A percentile compares a stretch with the other conserved stretches of the same genome.
Conservation (phyloP, 2,797 vertebrate genomes). For the Falco cherrug region DNA sequence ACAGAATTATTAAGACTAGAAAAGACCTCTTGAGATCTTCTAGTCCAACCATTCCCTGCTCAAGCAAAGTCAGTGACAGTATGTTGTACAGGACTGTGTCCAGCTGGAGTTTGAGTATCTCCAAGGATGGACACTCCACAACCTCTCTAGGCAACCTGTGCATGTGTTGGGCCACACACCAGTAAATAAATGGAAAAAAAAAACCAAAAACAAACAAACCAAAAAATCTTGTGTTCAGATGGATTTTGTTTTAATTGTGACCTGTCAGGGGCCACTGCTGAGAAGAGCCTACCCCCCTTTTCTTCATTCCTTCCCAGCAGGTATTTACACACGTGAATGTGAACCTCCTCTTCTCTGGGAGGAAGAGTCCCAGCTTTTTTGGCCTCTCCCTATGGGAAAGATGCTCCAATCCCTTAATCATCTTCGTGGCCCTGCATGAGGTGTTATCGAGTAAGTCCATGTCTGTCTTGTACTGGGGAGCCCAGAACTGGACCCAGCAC, state of each 20-base stretch:
- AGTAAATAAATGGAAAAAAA: not conserved
- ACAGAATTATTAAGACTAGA: not conserved
- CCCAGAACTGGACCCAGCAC: not conserved
- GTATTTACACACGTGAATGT: not conserved
- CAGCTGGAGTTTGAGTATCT: not conserved
- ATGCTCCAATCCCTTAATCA: not conserved
- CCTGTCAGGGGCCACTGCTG: not conserved
- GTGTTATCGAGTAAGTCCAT: not conserved
- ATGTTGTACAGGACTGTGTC: not conserved
- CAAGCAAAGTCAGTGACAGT: not conserved
- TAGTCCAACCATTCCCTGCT: not conserved
- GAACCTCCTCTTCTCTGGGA: not conserved
- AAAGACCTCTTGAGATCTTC: not conserved
- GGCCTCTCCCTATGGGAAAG: not conserved
- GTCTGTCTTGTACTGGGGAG: not conserved
- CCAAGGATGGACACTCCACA: not conserved
- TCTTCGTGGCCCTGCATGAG: fast-evolving
- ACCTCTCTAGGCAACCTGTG: not conserved
- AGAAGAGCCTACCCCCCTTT: not conserved
- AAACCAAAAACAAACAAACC: not conserved
- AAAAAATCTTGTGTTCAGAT: not conserved
- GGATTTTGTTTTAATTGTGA: not conserved
- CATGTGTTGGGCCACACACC: not conserved
- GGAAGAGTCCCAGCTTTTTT: not conserved
- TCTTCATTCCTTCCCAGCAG: not conserved